These are phyloP conservation scores for Hapalemur alaotrensis DNA, from an alignment of 2,797 vertebrate genomes.

Conservation along the genomic window DNA sequence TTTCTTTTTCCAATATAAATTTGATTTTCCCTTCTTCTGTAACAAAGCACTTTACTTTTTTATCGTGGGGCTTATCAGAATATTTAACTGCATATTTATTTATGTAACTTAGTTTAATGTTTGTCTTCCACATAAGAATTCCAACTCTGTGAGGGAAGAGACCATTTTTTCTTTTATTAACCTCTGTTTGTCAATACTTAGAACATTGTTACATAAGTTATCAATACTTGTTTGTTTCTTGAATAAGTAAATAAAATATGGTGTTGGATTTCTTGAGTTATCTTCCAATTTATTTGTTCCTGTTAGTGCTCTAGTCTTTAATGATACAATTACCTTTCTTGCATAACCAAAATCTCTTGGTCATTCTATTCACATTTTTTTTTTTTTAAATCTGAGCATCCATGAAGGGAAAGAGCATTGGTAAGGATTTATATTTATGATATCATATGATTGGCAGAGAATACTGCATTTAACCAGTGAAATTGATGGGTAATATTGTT, in stretches of 20 bases:
- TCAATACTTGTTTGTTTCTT: background rate
- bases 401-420: background rate
- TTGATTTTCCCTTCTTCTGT: background rate
- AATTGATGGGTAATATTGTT: background rate
- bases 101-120: background rate
- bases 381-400: background rate
- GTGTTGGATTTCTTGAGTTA: background rate
- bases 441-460: background rate
- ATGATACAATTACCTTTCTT: background rate
- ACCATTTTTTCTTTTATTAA: background rate
- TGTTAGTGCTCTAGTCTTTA: background rate
- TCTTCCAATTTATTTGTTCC: background rate
- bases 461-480: background rate
- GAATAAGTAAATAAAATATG: background rate
- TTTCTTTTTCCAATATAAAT: conserved; percentile 16
- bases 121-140: background rate
- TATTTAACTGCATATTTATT: conserved; percentile 11
- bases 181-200: background rate
- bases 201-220: background rate
- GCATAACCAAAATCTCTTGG: background rate
- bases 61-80: background rate
- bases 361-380: background rate
- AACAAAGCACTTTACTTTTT: background rate
- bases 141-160: background rate
- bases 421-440: background rate